These are phyloP conservation scores for Canis aureus DNA, from an alignment of 2,113 vertebrate genomes.

Conservation along the genomic window DNA sequence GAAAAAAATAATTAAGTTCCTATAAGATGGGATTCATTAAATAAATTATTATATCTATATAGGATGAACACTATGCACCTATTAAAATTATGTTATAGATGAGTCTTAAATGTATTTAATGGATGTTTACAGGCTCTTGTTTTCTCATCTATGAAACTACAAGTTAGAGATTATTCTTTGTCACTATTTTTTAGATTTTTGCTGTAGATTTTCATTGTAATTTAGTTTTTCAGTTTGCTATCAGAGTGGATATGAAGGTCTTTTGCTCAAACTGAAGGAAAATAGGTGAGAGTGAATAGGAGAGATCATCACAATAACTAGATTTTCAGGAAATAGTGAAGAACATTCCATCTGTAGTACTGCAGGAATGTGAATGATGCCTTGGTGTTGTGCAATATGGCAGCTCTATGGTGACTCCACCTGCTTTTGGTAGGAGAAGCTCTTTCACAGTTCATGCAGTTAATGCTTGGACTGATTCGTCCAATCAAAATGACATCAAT, in stretches of 20 bases:
- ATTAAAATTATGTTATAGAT: neutral
- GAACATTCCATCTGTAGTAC: neutral
- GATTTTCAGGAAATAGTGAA: neutral
- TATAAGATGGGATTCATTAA: neutral
- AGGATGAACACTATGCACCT: neutral
- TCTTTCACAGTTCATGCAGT: neutral
- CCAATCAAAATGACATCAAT: neutral
- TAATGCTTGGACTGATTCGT: neutral
- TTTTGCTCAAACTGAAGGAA: neutral
- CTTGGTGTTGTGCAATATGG: neutral
- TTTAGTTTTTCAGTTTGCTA: neutral
- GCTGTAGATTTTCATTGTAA: neutral
- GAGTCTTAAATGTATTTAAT: neutral
- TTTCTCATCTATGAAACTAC: conserved; percentile 23
- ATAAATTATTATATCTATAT: neutral
- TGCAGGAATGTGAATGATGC: neutral
- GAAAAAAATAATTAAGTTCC: neutral
- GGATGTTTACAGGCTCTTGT: neutral
- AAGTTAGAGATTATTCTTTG: neutral
- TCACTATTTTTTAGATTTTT: neutral
- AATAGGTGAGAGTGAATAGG: neutral
- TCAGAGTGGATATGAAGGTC: neutral
- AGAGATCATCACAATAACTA: neutral
- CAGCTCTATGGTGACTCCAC: neutral
- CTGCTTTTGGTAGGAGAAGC: neutral